phyloP scores from a whole-genome alignment of 2,888 invertebrate species.

The Peribatodes rhomboidaria region DNA sequence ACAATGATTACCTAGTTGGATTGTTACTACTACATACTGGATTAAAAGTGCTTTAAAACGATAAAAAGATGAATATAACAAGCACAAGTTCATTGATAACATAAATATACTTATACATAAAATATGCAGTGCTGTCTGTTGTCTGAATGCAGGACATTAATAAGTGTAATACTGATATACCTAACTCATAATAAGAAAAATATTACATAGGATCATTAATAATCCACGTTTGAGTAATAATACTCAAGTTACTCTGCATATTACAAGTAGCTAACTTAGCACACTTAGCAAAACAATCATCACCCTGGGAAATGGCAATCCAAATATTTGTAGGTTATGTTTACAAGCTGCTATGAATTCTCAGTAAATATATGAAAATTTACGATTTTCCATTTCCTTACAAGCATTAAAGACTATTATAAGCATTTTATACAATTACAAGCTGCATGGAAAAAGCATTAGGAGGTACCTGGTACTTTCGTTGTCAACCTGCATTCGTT shows the following conservation, averaged over 20 bases:
- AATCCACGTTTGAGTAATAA: not conserved
- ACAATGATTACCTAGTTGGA: too few species aligned
- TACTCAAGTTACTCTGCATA: not conserved
- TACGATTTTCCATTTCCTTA: not conserved
- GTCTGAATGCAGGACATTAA: too few species aligned
- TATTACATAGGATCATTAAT: not conserved
- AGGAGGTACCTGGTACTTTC: conserved; percentile 56
- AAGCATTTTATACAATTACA: not conserved
- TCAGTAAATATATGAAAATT: conserved; percentile 42
- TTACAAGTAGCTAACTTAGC: conserved; percentile 23
- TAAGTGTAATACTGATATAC: too few species aligned
- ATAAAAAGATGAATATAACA: too few species aligned
- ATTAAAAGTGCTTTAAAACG: too few species aligned
- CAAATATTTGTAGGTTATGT: conserved; percentile 79
- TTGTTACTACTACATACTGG: too few species aligned
- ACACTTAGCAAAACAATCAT: not conserved
- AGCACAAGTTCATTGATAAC: too few species aligned
- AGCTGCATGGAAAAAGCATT: conserved; percentile 25
- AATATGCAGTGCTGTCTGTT: too few species aligned
- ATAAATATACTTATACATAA: too few species aligned
- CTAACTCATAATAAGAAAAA: not conserved
- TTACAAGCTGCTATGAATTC: conserved; percentile 73
- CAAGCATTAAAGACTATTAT: not conserved
- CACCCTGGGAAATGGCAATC: conserved; percentile 40
- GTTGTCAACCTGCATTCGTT: conserved; percentile 72